Conservation (phyloP, 2,888 invertebrate species). For the Brachyopa scutellaris region DNA sequence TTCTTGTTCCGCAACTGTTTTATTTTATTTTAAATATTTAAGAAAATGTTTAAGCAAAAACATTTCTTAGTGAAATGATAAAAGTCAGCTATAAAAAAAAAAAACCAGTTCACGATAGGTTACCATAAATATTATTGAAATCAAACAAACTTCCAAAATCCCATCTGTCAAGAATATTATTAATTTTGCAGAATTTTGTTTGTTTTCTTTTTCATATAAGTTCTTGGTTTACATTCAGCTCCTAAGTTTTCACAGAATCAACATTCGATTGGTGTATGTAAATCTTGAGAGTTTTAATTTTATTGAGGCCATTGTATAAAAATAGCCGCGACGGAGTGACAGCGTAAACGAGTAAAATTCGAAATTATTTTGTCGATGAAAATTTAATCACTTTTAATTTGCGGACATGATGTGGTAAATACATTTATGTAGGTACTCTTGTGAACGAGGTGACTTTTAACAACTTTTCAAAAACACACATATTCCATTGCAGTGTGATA, state of each 20-base stretch:
- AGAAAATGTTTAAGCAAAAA: neutral
- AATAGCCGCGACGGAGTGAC: conserved; percentile 40
- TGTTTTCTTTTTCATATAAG: neutral
- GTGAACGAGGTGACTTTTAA: neutral
- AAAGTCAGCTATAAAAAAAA: neutral
- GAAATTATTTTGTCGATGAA: conserved; percentile 48
- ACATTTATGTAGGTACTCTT: neutral
- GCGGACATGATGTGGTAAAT: neutral
- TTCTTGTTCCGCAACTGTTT: too few species aligned
- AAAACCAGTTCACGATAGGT: neutral
- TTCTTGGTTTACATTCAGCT: neutral
- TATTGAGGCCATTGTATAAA: conserved; percentile 55
- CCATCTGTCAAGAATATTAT: conserved; percentile 1
- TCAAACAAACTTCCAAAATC: neutral
- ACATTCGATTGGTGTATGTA: conserved; percentile 8
- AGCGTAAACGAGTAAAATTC: conserved; percentile 28
- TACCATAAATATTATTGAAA: neutral
- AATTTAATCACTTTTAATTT: conserved; percentile 54
- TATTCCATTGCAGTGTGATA: neutral
- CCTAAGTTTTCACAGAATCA: neutral
- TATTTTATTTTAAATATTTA: neutral
- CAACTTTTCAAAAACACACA: neutral
- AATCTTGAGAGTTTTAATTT: conserved; percentile 6
- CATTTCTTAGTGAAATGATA: too few species aligned
- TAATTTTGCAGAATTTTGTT: neutral